phyloP scores from a whole-genome alignment of 92 coral and sea anemone genomes.

The Phenganax subtilis region DNA sequence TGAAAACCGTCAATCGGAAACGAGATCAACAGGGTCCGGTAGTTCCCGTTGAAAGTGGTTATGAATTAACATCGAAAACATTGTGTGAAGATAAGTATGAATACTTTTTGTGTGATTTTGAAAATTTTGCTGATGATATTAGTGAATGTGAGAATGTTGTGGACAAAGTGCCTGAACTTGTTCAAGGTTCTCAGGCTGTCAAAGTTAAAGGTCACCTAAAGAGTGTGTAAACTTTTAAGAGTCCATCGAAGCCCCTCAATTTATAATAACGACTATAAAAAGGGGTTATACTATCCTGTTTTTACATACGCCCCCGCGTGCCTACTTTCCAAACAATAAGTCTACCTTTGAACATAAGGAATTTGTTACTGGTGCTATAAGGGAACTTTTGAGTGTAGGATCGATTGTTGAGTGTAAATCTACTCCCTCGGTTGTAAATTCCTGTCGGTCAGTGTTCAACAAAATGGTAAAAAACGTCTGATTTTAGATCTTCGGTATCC shows the following conservation, averaged over 20 bases:
- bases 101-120: too few species aligned
- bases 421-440: slow-evolving; percentile 45
- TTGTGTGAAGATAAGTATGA: too few species aligned
- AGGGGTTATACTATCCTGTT: slow-evolving; percentile 51
- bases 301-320: slow-evolving; percentile 42
- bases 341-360: slow-evolving; percentile 42
- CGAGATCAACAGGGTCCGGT: too few species aligned
- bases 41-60: too few species aligned
- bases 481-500: slow-evolving; percentile 32
- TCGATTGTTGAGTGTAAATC: slow-evolving; percentile 39
- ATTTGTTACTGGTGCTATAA: slow-evolving; percentile 45
- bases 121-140: too few species aligned
- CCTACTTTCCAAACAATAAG: slow-evolving; percentile 43
- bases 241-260: slow-evolving; percentile 36
- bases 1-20: too few species aligned
- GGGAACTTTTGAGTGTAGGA: slow-evolving; percentile 42
- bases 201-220: slow-evolving; percentile 46
- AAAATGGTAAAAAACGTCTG: slow-evolving; percentile 39
- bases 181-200: slow-evolving; percentile 5
- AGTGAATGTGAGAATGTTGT: not conserved
- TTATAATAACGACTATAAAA: slow-evolving; percentile 30
- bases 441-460: slow-evolving; percentile 49
- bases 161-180: not conserved
- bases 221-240: slow-evolving; percentile 37
- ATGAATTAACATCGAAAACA: too few species aligned